phyloP scores from a whole-genome alignment of 1,140 invertebrate genomes.

The Zaprionus ornatus region DNA sequence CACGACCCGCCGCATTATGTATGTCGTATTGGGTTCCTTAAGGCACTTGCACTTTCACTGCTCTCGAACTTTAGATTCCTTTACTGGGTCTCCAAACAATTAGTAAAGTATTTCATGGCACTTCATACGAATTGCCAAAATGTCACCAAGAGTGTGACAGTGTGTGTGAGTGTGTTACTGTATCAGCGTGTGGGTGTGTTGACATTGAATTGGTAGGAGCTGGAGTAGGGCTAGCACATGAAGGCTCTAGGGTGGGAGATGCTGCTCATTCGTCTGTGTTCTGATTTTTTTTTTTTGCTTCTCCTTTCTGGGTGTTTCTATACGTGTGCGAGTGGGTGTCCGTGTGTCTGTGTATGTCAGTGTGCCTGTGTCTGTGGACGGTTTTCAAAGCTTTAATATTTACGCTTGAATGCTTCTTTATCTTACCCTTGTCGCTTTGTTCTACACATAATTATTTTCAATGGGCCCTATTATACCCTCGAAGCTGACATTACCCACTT shows the following conservation, averaged over 20 bases:
- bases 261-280: constrained; percentile 29
- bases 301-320: constrained; percentile 1
- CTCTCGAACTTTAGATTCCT: constrained; percentile 29
- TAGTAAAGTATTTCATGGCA: constrained; percentile 1
- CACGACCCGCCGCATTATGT: constrained; percentile 25
- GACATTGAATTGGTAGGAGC: constrained; percentile 25
- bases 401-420: constrained; percentile 62
- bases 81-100: constrained; percentile 12
- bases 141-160: constrained; percentile 1
- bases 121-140: constrained; percentile 32
- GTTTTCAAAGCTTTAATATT: constrained; percentile 78
- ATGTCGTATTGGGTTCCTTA: constrained; percentile 52
- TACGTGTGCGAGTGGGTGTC: constrained; percentile 27
- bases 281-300: constrained; percentile 18
- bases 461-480: constrained; percentile 41
- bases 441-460: constrained; percentile 47
- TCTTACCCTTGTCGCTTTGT: constrained; percentile 41
- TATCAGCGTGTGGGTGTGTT: constrained; percentile 11
- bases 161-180: constrained; percentile 5
- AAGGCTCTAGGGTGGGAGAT: neutral
- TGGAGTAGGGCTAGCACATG: neutral
- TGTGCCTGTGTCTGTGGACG: constrained; percentile 67
- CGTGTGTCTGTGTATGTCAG: neutral
- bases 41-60: constrained; percentile 68
- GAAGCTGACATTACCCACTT: constrained; percentile 6